Base-by-base conservation (phyloP, 2,888 invertebrate genomes). In the Hyposoter dolosus region DNA sequence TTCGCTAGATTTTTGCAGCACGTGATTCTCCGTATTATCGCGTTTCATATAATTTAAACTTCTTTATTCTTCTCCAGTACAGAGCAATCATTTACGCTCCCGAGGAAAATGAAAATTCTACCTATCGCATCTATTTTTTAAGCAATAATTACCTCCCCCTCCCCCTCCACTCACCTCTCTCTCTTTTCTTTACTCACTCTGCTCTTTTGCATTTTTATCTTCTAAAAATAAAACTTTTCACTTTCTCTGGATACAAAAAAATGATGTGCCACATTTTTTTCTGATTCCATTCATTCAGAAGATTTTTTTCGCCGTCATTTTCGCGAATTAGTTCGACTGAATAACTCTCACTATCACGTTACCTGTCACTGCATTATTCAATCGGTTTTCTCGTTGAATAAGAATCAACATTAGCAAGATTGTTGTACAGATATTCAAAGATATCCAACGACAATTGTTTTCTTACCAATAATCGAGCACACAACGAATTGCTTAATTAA, bases 11-110 rank as follows among this genome's bases (percentile, higher is more conserved):
- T 3, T 40, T 19, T 19, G 35, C 6, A 65, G 65, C 35, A 65
- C 65, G 35, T 35, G 35, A 65, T 65, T 35, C 35, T 65, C 32
- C 32, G 32, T 71, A 17, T 6, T 71, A 45, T 28, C 43, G 23
- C 17, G 40, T 66, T 43, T 40, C n/a, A 66, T 19, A 40, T 19
- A 47, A 69, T 69, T 47, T 43, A 69, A 69, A 69, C 47, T 47
- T 53, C 19, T 50, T 53, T 40, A 7, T 65, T 35, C 35, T 53
- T 50, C 50, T 53, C 5, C n/a, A 35, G 10, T 10, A n/a, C 10
- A n/a, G 17, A 53, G 50, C 35, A 72, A 72, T 72, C 35, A 72
- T 35, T 35, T 53, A 47, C 10, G 32, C 50, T 12, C 3, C n/a
- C 50, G 9, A 23, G 10, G 32, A 19, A 72, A 35, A 35, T 50